Evolutionary conservation across 30 jellyfish, hydroid and myxozoan genomes (phyloP).

Genomic region (Calvadosia cruxmelitensis): DNA sequence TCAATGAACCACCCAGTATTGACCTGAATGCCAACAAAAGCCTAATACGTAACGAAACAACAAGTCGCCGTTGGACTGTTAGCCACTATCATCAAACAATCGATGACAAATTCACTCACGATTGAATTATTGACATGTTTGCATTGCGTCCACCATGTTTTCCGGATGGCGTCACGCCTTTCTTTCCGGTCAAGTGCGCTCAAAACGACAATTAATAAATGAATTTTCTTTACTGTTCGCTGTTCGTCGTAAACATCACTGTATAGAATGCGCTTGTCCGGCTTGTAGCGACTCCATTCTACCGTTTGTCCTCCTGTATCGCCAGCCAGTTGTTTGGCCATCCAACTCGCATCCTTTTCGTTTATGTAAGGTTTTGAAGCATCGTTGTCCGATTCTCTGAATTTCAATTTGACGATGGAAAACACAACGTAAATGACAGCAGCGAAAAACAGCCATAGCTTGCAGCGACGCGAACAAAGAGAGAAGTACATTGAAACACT

Average conservation of each 20-base stretch:
- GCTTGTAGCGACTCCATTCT: neutral
- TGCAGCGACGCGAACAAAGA: too few species aligned
- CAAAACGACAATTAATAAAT: neutral
- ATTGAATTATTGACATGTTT: neutral
- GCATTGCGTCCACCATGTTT: neutral
- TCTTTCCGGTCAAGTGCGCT: neutral
- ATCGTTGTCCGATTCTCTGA: too few species aligned
- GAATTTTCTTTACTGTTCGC: neutral
- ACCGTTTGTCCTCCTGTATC: neutral
- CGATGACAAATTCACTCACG: too few species aligned
- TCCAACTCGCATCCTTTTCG: neutral
- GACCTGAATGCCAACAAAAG: too few species aligned
- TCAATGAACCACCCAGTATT: too few species aligned
- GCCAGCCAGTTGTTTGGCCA: slow-evolving; percentile 1
- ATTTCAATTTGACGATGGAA: too few species aligned
- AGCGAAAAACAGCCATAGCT: too few species aligned
- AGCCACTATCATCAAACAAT: too few species aligned
- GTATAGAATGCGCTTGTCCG: neutral
- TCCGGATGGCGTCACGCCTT: neutral
- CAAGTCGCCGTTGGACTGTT: too few species aligned
- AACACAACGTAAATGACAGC: too few species aligned
- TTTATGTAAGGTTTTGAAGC: neutral
- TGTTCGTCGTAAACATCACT: neutral
- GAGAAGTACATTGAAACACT: too few species aligned
- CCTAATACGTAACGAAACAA: too few species aligned